phyloP scores from a whole-genome alignment of 2,797 vertebrate species.

The Tangara arthus region DNA sequence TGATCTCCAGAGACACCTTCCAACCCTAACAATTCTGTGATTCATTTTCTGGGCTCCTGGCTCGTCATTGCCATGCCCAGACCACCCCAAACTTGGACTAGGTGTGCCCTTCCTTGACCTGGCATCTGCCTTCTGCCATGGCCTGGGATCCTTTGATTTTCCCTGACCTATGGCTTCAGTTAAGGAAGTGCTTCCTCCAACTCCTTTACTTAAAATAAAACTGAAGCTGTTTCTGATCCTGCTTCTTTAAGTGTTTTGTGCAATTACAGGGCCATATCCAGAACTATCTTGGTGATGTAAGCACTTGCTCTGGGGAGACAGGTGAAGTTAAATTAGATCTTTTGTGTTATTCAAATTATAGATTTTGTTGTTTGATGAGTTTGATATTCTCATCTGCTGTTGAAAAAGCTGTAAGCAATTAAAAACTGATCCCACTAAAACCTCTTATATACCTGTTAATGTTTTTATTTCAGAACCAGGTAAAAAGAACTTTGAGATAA shows the following conservation, averaged over 20 bases:
- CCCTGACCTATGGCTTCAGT: neutral
- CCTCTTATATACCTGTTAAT: neutral
- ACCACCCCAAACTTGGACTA: neutral
- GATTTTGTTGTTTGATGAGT: neutral
- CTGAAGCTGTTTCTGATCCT: neutral
- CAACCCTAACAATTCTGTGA: neutral
- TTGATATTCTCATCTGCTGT: neutral
- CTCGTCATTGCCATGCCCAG: fast-evolving
- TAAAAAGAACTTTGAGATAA: neutral
- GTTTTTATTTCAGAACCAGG: neutral
- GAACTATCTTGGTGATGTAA: neutral
- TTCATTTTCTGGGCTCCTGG: neutral
- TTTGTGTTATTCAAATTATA: neutral
- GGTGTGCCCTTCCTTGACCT: neutral
- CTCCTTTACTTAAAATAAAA: neutral
- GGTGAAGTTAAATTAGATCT: neutral
- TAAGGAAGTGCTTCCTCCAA: neutral
- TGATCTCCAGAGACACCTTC: neutral
- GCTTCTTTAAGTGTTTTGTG: neutral
- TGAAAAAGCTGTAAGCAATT: constrained; percentile 10
- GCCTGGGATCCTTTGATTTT: neutral
- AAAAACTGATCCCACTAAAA: neutral
- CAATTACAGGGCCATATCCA: neutral
- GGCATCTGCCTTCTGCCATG: neutral
- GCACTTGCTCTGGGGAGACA: neutral